Evolutionary conservation across 1,140 invertebrate genomes (phyloP).

Genomic region (Alviniconcha marisindica): DNA sequence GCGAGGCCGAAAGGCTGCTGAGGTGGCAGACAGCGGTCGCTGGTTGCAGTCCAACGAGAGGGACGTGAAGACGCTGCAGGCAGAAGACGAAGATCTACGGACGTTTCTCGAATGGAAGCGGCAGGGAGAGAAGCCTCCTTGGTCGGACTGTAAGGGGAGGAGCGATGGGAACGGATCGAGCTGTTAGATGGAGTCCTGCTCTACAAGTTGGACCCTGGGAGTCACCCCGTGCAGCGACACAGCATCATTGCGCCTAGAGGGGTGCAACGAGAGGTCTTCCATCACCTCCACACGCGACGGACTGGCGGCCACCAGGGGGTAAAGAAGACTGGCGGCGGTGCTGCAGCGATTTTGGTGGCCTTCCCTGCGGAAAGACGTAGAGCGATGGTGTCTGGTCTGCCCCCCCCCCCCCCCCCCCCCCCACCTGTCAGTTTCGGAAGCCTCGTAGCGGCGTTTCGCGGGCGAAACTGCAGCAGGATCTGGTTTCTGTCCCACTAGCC

Average conservation of each 20-base stretch:
- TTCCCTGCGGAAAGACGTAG: background rate
- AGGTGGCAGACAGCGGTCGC: background rate
- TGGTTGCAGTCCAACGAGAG: background rate
- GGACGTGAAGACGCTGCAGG: background rate
- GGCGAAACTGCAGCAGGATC: conserved; percentile 40
- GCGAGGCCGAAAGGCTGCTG: too few relatives aligned
- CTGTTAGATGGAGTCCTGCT: conserved; percentile 27
- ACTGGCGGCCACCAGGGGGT: conserved; percentile 42
- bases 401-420: too few relatives aligned
- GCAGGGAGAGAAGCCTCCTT: background rate
- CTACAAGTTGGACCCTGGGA: too few relatives aligned
- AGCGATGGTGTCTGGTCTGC: background rate
- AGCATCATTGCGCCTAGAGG: conserved; percentile 13
- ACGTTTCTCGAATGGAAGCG: background rate
- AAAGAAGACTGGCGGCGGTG: conserved; percentile 34
- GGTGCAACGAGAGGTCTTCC: conserved; percentile 12
- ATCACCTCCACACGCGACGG: conserved; percentile 27
- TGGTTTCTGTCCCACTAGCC: conserved; percentile 51
- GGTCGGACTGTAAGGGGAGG: conserved; percentile 24
- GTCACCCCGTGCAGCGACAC: background rate
- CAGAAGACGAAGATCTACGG: too few relatives aligned
- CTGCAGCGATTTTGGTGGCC: conserved; percentile 38
- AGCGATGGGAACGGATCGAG: conserved; percentile 3
- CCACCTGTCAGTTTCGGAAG: conserved; percentile 7
- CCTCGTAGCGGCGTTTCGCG: background rate